Base-by-base conservation (phyloP, 2,888 invertebrate species). In the Stratiomys singularior region DNA sequence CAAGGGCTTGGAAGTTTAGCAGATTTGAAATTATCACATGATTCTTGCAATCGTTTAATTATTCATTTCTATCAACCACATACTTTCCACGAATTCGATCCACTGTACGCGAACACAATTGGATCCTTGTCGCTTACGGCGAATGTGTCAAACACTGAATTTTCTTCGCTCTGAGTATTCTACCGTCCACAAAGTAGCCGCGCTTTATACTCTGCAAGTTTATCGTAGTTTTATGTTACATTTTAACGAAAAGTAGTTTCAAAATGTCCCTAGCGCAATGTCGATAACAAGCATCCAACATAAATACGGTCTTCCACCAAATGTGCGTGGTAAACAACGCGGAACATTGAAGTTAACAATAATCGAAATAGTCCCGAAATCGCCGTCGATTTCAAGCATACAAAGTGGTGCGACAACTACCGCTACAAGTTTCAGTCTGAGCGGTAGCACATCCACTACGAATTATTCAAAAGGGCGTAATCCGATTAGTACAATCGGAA, bases 281-380 rank as follows among this genome's bases (percentile, higher is more conserved):
- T 66, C 76, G 7, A 67, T 56, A 28, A 18, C n/a, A 11, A 18
- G 18, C 9, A 37, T 23, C 9, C 47, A 56, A 21, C 7, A 11
- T 52, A 60, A 37, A 18, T 67, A 30, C 44, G 47, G 23, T 60
- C 47, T 80, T 15, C 80, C 80, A 13, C 80, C 80, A n/a, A 80
- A 80, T 78, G 79, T 80, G 15, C 76, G 76, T 21, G 82, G 81
- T 69, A 78, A 77, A 76, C 60, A 79, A 52, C 81, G 83, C 69
- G 82, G 82, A 23, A 80, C 78, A 77, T 79, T 83, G 60, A 81
- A 83, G 81, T 82, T 84, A 72, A 81, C 82, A 83, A 81, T 76
- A 11, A 13, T 52, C 7, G 69, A 77, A 7, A 69, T 77, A 4
- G 27, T 13, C 7, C 64, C 64, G n/a, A 28, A 21, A 7, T 76